A percentile compares a stretch with the other conserved stretches of the same genome.
These are phyloP conservation scores for Oscheius sp. DNA, from an alignment of 2,888 invertebrate genomes.

Conservation along the genomic window DNA sequence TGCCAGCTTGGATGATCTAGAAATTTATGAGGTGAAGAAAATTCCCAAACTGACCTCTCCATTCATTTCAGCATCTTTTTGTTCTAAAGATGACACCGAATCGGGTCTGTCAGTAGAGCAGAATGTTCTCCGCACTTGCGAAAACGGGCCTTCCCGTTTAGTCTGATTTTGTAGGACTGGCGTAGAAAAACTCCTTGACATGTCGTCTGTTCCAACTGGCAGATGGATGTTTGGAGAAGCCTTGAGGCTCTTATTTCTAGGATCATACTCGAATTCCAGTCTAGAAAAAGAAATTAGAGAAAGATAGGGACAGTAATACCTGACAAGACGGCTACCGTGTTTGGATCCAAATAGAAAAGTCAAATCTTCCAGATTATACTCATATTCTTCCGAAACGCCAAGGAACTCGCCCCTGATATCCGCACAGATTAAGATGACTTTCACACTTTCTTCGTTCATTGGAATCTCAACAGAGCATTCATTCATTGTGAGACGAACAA, in stretches of 20 bases:
- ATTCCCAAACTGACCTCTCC: constrained; percentile 32
- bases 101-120: constrained; percentile 6
- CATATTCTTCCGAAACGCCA: constrained; percentile 32
- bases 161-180: constrained; percentile 44
- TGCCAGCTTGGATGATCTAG: constrained; percentile 66
- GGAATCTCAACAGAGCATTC: constrained; percentile 53
- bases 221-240: background rate
- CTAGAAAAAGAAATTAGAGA: constrained; percentile 9
- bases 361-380: constrained; percentile 37
- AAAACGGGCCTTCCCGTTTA: constrained; percentile 64
- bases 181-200: constrained; percentile 24
- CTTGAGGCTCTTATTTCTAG: constrained; percentile 34
- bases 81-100: constrained; percentile 7
- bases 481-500: constrained; percentile 53
- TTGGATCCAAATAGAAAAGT: constrained; percentile 39
- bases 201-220: constrained; percentile 9
- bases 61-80: constrained; percentile 37
- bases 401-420: constrained; percentile 45
- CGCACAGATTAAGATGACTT: constrained; percentile 33
- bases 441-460: constrained; percentile 27
- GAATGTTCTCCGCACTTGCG: constrained; percentile 49
- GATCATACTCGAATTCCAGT: constrained; percentile 24
- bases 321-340: constrained; percentile 23
- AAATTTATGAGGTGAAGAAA: background rate
- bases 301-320: background rate